A percentile compares a stretch with the other conserved stretches of the same genome.
Evolutionary conservation across 2,113 vertebrate genomes (phyloP).

Genomic region (Callipepla californica): DNA sequence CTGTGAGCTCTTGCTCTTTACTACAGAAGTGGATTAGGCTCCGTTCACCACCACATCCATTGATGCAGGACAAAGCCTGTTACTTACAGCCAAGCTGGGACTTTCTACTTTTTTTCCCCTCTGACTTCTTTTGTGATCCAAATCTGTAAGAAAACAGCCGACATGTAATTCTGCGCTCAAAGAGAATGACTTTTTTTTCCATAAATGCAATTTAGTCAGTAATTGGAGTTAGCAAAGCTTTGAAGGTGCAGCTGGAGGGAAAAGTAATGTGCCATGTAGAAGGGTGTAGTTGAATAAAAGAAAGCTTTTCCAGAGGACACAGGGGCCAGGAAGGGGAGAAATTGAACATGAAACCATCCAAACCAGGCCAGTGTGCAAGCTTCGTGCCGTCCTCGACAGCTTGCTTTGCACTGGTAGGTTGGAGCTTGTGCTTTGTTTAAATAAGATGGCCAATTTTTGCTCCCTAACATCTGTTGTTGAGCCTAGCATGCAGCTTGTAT

Average conservation of each 20-base stretch:
- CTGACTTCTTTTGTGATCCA: constrained; percentile 25
- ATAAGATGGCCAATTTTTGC: background rate
- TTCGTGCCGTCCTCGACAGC: background rate
- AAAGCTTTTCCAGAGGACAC: constrained; percentile 29
- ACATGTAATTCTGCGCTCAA: constrained; percentile 31
- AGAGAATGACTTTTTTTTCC: background rate
- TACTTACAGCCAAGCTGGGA: constrained; percentile 14
- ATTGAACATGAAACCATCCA: constrained; percentile 5
- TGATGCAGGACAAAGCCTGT: constrained; percentile 4
- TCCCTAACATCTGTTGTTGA: background rate
- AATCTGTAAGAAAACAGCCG: constrained; percentile 44
- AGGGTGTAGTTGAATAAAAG: constrained; percentile 31
- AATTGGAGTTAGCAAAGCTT: constrained; percentile 39
- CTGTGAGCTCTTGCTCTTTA: background rate
- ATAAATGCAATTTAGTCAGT: constrained; percentile 42
- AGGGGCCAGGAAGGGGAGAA: constrained; percentile 29
- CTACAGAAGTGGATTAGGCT: background rate
- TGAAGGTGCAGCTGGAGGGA: constrained; percentile 49
- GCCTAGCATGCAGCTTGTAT: background rate
- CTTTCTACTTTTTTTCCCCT: background rate
- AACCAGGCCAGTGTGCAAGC: background rate
- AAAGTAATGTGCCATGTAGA: background rate
- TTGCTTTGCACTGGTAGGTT: background rate
- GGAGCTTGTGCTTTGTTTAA: background rate
- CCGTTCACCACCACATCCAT: background rate